Evolutionary conservation across 1,140 invertebrate genomes (phyloP), one percentile per base, ranked within the genome.

Genomic region (Dolichoris vasculosae): DNA sequence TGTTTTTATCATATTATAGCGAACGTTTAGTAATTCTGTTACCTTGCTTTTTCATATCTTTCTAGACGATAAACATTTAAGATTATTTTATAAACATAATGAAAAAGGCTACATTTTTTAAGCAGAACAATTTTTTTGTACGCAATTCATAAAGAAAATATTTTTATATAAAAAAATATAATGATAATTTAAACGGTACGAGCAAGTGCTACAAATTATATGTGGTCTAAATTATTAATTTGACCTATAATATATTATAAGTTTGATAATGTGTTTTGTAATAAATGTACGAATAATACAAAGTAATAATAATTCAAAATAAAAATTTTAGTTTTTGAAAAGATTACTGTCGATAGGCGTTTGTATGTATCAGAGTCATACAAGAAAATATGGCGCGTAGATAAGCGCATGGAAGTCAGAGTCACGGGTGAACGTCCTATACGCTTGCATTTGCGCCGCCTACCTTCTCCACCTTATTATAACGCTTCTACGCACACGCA

Each of bases 351-450:
- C 59, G 67, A 59, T 32, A 75, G 32, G 23, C 30, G 48, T 40
- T 35, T 35, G 26, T 73, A 59, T 43, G 26, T 20, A 55, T 30
- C 7, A 73, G 23, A 75, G 3, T 0, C 7, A n/a, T 46, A 7
- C 40, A 6, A 38, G 48, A 59, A 82, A 82, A 82, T n/a, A 73
- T 46, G 67, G 69, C 82, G 13, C 32, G 63, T 35, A 17, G 76
- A 78, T 59, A 78, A 40, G 17, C 26, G 32, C n/a, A 4, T 40
- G 17, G 32, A 32, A 40, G 75, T 30, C 15, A n/a, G 7, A 77
- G 75, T 40, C n/a, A 8, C 88, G 89, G 91, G 90, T 92, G 89
- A 91, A 92, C 88, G 91, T 87, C 90, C 91, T 90, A 83, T 79
- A 51, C 82, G 46, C 83, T 69, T 32, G 46, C 79, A n/a, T 71